Evolutionary conservation across 2,797 vertebrate genomes (phyloP), one percentile per base, ranked within the genome.

Genomic region (Lophura swinhoii): DNA sequence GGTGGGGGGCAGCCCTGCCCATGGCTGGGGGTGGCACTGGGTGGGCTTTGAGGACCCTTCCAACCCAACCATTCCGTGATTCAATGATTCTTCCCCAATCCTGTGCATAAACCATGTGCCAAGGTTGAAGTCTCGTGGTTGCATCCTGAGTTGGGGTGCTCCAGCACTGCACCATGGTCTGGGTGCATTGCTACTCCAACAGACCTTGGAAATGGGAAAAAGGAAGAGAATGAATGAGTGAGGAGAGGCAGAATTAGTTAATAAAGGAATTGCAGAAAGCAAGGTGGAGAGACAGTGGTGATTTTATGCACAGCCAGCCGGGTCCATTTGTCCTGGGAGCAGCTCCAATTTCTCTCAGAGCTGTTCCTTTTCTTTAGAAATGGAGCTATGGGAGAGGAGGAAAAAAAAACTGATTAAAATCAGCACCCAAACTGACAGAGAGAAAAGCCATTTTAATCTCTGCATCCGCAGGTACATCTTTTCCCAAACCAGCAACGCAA

Each of bases 281-380:
- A 93, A 96, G 92, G 92, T 95, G 96, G 95, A 81, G 85, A 96
- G 95, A 96, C 85, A 90, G 80, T 91, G 92, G 96, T 95, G 95
- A 96, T 97, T 96, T 96, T 96, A 96, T 96, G 96, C 96, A 96
- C 92, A 95, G 95, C 87, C 90, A 94, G 96, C 90, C 93, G 91
- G 90, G 72, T 74, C 90, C 90, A 95, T 96, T 95, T 91, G 92
- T 95, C 94, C 93, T 89, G 94, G 95, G 92, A 96, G 90, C 67
- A 91, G 91, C 91, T 94, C 94, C 89, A 89, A 90, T 95, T 97
- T 96, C 92, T 95, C 89, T 94, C 77, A 72, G 91, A 87, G 80
- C 77, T 64, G 72, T 79, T 94, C 81, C 87, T 94, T 96, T 82
- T 73, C 92, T 93, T 88, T 87, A 93, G 85, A 91, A 94, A 88